Percentiles rank a stretch among this genome's conserved stretches.
Evolutionary conservation across 2,113 vertebrate species (phyloP).

Genomic region (Physeter macrocephalus): DNA sequence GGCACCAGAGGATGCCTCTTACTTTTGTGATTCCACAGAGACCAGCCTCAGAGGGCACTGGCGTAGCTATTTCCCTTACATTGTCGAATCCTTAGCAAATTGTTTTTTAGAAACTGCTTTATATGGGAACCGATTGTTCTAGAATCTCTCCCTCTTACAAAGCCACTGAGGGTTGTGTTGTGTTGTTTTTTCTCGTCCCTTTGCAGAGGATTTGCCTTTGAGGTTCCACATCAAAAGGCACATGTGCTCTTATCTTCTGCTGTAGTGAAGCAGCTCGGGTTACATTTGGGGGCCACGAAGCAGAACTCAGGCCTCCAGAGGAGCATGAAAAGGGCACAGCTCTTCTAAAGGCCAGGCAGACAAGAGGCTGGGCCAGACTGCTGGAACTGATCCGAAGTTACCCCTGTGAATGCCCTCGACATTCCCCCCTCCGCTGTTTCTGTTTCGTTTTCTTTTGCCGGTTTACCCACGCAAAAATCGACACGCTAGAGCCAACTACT

Average conservation of each 20-base stretch:
- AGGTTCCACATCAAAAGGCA: background rate
- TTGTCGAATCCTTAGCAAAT: background rate
- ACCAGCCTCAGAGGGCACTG: background rate
- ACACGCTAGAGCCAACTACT: fast-evolving
- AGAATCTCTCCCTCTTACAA: background rate
- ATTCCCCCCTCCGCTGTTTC: background rate
- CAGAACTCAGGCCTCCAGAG: background rate
- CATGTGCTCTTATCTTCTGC: background rate
- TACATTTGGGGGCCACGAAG: too few species aligned
- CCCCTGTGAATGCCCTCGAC: background rate
- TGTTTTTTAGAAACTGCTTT: background rate
- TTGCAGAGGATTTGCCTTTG: background rate
- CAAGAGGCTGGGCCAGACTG: background rate
- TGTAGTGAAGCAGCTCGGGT: background rate
- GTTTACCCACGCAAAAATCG: background rate
- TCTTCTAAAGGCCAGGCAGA: background rate
- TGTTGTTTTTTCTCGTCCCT: background rate
- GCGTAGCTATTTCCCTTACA: background rate
- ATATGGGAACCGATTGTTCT: background rate
- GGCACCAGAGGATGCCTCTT: too few species aligned
- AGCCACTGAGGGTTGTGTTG: background rate
- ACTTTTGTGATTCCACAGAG: background rate
- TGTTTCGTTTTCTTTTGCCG: background rate
- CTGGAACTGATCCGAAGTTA: background rate
- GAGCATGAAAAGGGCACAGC: background rate